phyloP scores from a whole-genome alignment of 1,140 invertebrate species.

The Diploscapter pachys region DNA sequence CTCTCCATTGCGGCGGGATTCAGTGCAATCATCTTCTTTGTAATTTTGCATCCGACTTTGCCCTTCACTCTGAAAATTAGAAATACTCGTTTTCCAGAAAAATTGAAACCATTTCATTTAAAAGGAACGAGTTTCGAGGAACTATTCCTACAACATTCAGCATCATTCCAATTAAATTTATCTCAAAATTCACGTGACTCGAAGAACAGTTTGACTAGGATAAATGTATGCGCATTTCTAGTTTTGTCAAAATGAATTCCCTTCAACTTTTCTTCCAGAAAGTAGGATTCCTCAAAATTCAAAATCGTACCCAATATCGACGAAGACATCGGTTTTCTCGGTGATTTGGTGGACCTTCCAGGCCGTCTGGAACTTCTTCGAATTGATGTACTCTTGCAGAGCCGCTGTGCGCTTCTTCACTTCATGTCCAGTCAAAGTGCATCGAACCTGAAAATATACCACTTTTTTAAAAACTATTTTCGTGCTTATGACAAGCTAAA shows the following conservation, averaged over 20 bases:
- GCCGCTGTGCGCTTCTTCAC: conserved; percentile 1
- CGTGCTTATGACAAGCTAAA: background rate
- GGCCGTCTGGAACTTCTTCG: conserved; percentile 18
- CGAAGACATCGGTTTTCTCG: conserved; percentile 4
- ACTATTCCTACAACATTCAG: too few species aligned
- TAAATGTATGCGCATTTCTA: too few species aligned
- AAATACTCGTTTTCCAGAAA: background rate
- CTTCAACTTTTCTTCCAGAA: background rate
- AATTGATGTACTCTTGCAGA: conserved; percentile 15
- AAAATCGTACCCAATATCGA: conserved; percentile 15
- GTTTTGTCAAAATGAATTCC: too few species aligned
- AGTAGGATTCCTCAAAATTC: background rate
- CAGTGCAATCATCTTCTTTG: background rate
- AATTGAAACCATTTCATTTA: background rate
- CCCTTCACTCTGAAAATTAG: background rate
- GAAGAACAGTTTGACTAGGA: too few species aligned
- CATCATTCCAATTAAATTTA: too few species aligned
- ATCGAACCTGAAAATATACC: conserved; percentile 11
- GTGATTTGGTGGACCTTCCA: conserved; percentile 12
- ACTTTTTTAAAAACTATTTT: background rate
- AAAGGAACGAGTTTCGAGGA: too few species aligned
- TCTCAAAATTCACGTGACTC: too few species aligned
- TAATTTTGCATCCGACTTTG: conserved; percentile 10
- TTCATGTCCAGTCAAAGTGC: conserved; percentile 20
- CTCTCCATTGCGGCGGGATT: conserved; percentile 3